Conservation (phyloP, 2,113 vertebrate genomes). For the Morone saxatilis region DNA sequence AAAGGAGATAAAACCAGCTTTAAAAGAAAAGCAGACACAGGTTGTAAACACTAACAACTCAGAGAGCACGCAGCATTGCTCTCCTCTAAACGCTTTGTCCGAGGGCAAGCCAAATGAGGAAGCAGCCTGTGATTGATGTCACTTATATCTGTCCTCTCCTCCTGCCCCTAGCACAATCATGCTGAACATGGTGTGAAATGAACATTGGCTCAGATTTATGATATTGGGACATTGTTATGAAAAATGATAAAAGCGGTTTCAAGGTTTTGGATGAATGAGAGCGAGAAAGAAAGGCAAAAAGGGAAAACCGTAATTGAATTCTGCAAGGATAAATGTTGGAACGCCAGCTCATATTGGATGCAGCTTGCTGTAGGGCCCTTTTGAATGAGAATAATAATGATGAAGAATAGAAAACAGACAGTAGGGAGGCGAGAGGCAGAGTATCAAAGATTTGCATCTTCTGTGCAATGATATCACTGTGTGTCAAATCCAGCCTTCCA, state of each 20-base stretch:
- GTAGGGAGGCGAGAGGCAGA: slow-evolving; percentile 6
- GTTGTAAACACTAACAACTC: slow-evolving; percentile 47
- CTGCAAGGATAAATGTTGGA: slow-evolving; percentile 61
- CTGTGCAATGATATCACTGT: slow-evolving; percentile 10
- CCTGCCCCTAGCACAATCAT: slow-evolving; percentile 38
- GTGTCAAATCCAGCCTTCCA: slow-evolving; percentile 44
- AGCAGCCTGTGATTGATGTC: slow-evolving; percentile 68
- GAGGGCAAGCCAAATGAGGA: slow-evolving; percentile 35
- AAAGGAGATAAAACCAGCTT: slow-evolving; percentile 37
- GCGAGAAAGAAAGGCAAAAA: slow-evolving; percentile 11
- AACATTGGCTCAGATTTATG: slow-evolving; percentile 62
- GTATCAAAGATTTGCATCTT: slow-evolving; percentile 51
- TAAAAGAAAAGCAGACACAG: slow-evolving; percentile 35
- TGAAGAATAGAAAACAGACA: slow-evolving; percentile 26
- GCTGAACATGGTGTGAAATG: slow-evolving; percentile 41
- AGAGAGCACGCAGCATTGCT: slow-evolving; percentile 1
- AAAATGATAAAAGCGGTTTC: slow-evolving; percentile 60
- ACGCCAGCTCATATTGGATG: slow-evolving; percentile 35
- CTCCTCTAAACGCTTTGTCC: slow-evolving; percentile 29
- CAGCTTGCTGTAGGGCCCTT: slow-evolving; percentile 39
- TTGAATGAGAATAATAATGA: slow-evolving; percentile 65
- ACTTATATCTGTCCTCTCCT: slow-evolving; percentile 48
- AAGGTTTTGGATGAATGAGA: slow-evolving; percentile 60
- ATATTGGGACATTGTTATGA: slow-evolving; percentile 56
- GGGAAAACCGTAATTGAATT: slow-evolving; percentile 67